phyloP scores from a whole-genome alignment of 2,888 invertebrate genomes.

The Diachrysia chrysitis region DNA sequence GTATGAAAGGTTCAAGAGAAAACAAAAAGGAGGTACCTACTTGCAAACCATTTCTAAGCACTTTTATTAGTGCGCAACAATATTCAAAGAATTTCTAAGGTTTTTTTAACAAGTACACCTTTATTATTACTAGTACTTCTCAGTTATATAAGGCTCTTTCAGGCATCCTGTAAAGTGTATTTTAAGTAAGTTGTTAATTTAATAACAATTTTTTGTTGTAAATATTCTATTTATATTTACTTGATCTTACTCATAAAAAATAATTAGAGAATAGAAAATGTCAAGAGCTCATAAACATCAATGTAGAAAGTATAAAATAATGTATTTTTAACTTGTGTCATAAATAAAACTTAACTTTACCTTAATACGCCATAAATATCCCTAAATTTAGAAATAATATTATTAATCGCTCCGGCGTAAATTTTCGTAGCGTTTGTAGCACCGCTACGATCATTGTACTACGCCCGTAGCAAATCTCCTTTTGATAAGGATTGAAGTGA shows the following conservation, averaged over 20 bases:
- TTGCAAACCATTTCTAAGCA: conserved; percentile 29
- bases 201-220: neutral
- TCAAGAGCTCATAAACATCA: too few species aligned
- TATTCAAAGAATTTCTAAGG: conserved; percentile 40
- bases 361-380: neutral
- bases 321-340: too few species aligned
- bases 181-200: conserved; percentile 5
- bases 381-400: conserved; percentile 7
- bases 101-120: conserved; percentile 33
- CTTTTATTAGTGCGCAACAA: conserved; percentile 43
- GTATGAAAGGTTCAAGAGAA: conserved; percentile 45
- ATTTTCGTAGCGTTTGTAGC: conserved; percentile 31
- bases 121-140: conserved; percentile 31
- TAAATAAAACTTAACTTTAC: neutral
- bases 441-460: conserved; percentile 28
- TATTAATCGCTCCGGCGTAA: conserved; percentile 3
- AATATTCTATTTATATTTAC: neutral
- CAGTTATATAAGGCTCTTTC: conserved; percentile 38
- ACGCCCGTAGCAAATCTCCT: conserved; percentile 37
- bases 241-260: too few species aligned
- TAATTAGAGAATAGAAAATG: too few species aligned
- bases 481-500: conserved; percentile 37
- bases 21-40: conserved; percentile 45
- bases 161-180: conserved; percentile 27
- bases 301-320: neutral